phyloP scores from a whole-genome alignment of 2,888 invertebrate genomes.

The Chymomyza fuscimana region DNA sequence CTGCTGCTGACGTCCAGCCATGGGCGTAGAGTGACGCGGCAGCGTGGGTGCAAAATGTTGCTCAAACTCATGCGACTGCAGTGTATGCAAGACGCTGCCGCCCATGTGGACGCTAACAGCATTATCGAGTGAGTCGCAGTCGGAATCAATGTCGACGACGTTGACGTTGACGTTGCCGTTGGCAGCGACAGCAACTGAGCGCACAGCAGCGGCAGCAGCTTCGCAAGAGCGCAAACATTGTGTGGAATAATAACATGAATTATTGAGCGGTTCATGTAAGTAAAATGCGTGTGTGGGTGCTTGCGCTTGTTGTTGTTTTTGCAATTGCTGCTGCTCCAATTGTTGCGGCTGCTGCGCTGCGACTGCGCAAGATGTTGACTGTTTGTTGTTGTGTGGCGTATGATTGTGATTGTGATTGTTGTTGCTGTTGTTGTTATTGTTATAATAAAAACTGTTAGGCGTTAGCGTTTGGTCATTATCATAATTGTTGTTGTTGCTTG shows the following conservation, averaged over 20 bases:
- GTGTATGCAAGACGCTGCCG: conserved; percentile 36
- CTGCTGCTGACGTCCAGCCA: conserved; percentile 52
- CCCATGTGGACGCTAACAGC: conserved; percentile 26
- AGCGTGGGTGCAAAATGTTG: conserved; percentile 46
- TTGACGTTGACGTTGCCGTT: conserved; percentile 20
- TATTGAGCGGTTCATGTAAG: conserved; percentile 51
- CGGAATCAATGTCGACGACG: conserved; percentile 40
- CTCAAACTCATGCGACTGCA: conserved; percentile 50
- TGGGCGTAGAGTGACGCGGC: conserved; percentile 74
- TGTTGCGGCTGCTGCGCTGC: conserved; percentile 22
- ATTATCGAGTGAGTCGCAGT: conserved; percentile 49
- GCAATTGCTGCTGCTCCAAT: conserved; percentile 14
- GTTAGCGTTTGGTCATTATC: conserved; percentile 17
- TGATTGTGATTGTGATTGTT: conserved; percentile 31
- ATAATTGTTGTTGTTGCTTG: conserved; percentile 42
- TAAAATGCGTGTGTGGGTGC: conserved; percentile 30
- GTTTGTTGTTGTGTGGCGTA: not conserved
- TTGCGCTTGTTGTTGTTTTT: conserved; percentile 33
- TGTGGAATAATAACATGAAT: conserved; percentile 68
- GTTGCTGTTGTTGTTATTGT: conserved; percentile 35
- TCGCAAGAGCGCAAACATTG: conserved; percentile 57
- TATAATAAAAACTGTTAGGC: conserved; percentile 19
- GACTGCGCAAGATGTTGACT: conserved; percentile 46
- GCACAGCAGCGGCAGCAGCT: conserved; percentile 30
- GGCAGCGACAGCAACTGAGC: conserved; percentile 24